Base-by-base conservation (phyloP, 2,888 invertebrate species). In the Scaptomyza cyrtandrae region DNA sequence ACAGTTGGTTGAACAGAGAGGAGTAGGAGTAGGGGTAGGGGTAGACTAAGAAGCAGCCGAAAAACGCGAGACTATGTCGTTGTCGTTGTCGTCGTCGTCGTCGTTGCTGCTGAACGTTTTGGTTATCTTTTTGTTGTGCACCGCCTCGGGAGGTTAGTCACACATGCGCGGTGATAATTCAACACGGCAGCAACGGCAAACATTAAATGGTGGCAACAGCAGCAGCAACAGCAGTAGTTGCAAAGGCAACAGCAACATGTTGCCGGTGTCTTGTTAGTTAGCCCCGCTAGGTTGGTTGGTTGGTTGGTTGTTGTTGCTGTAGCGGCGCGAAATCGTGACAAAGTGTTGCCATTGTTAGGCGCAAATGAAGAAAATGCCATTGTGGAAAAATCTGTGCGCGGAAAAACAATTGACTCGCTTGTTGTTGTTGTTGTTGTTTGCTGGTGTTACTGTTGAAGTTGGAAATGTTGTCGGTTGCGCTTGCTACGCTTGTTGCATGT, bases 301-400 rank as follows among this genome's bases (percentile, higher is more conserved):
- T 48, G n/a, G n/a, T n/a, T n/a, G n/a, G 13, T 16, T 59, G 66
- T 52, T 48, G 56, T 35, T 52, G 58, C n/a, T 27, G 63, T 54
- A n/a, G 57, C 75, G 75, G 55, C 60, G 68, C 65, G 59, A 89
- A 88, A 89, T 89, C 86, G 86, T 86, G 86, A 86, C 86, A 86
- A 86, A 84, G 89, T 86, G 81, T 61, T 88, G 75, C 89, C 86
- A 86, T 89, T 89, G 89, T 86, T 88, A 86, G 84, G 84, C 89
- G 89, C 80, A 86, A 89, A 86, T 89, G 87, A 86, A 89, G 87
- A 78, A 88, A 83, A 86, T 78, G 78, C 69, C 88, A 86, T 88
- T 86, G 86, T 89, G 72, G 78, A 80, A 80, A 79, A 88, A 65
- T 68, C 67, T 67, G 33, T 55, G 68, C 43, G 71, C 57, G 72